phyloP scores from a whole-genome alignment of 2,113 vertebrate genomes.

The Ailuropoda melanoleuca region DNA sequence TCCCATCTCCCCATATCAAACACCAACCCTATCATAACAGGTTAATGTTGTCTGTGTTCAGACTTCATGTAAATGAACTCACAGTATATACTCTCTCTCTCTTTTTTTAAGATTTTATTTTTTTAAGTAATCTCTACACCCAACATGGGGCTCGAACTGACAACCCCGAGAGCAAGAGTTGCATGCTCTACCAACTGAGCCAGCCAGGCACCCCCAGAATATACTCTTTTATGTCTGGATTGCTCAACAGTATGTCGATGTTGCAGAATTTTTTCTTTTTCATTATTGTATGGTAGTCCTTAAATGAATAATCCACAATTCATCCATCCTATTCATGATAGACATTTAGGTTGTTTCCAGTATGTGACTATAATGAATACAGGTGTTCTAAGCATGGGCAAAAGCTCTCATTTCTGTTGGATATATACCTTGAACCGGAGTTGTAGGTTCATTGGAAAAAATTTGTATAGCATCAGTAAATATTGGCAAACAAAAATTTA shows the following conservation, averaged over 20 bases:
- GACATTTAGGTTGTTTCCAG: not conserved
- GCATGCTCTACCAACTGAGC: not conserved
- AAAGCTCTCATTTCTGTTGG: not conserved
- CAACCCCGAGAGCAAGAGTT: not conserved
- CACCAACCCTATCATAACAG: not conserved
- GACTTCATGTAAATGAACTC: not conserved
- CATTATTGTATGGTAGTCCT: not conserved
- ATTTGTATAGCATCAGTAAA: not conserved
- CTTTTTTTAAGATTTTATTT: not conserved
- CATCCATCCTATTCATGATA: not conserved
- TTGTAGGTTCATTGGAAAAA: not conserved
- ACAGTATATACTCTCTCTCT: not conserved
- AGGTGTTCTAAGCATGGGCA: not conserved
- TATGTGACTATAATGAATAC: not conserved
- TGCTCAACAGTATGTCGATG: not conserved
- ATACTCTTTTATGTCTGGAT: not conserved
- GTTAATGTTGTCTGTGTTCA: not conserved
- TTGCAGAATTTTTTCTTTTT: not conserved
- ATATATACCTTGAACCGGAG: not conserved
- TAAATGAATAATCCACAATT: not conserved
- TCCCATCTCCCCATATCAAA: not conserved
- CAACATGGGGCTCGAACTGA: not conserved
- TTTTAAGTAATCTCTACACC: not conserved
- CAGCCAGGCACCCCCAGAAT: not conserved
- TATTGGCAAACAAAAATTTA: not conserved